These are phyloP conservation scores for Pterocles orientalis DNA, from an alignment of 2,113 vertebrate genomes.

Conservation along the genomic window DNA sequence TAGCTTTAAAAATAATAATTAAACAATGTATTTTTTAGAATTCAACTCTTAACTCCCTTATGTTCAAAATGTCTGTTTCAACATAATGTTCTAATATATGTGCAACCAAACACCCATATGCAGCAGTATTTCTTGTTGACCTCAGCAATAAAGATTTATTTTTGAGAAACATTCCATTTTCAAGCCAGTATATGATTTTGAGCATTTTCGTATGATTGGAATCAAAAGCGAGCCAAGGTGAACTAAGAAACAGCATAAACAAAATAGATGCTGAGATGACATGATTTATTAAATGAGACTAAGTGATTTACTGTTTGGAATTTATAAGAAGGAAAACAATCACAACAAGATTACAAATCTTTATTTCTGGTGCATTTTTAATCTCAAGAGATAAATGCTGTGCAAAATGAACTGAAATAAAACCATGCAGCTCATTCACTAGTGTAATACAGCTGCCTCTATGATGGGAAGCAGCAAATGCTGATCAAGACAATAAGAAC, in stretches of 20 bases:
- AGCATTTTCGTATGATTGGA: neutral
- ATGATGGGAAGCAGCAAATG: neutral
- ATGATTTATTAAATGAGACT: neutral
- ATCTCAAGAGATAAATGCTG: neutral
- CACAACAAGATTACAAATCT: neutral
- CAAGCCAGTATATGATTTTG: neutral
- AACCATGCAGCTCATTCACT: neutral
- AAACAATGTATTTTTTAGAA: neutral
- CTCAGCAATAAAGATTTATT: neutral
- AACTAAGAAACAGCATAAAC: neutral
- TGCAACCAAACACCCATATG: neutral
- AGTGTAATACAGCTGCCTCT: neutral
- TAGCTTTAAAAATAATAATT: neutral
- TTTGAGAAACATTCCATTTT: neutral
- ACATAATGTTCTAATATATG: neutral
- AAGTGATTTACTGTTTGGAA: neutral
- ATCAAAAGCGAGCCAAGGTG: neutral
- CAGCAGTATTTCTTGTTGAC: neutral
- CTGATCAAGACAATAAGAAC: neutral
- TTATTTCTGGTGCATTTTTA: neutral
- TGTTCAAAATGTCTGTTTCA: neutral
- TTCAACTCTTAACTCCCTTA: neutral
- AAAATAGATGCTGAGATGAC: neutral
- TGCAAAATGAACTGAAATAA: neutral
- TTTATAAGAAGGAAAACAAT: neutral